Evolutionary conservation across 2,113 vertebrate genomes (phyloP), one percentile per base, ranked within the genome.

Genomic region (Scortum barcoo): DNA sequence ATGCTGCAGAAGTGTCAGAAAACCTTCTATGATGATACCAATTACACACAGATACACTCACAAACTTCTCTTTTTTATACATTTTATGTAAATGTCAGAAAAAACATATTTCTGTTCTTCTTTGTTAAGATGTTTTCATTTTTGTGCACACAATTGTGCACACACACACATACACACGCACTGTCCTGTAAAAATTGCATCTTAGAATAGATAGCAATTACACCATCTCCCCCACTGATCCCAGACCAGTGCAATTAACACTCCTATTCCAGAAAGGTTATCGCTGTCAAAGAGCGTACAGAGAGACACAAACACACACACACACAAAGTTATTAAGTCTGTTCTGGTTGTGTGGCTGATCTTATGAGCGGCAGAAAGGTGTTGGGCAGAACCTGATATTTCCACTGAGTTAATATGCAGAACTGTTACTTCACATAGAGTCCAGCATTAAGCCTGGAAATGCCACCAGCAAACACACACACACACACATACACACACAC

Each of bases 191-290:
- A 70, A 80, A 91, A 81, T 8, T 3, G 57, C 58, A 70, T 78
- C 76, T 76, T 46, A 71, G 85, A 89, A 88, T 80, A 87, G 86
- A 86, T 72, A 50, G 68, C 81, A 91, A 90, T 91, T 91, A 89
- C 75, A 93, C 50, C 61, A 62, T 78, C 81, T 88, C 76, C 75
- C 85, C 62, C n/a, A 86, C 84, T 91, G 88, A 92, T 90, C 81
- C 84, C 68, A 88, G 86, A 89, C 86, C 88, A 82, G 86, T 92
- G 80, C 91, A 92, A 92, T 93, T 91, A 94, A 91, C 87, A 89
- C 86, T 74, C 57, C 76, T 68, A 72, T 92, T 86, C 72, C 86
- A 86, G 80, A 93, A 92, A 92, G 92, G 92, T 93, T 92, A 91
- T 86, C 17, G 65, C 84, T 92, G 90, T 91, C 93, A 92, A 83